Percentiles rank a stretch among this genome's conserved stretches.
Conservation (phyloP, 2,113 vertebrate species). For the Theropithecus gelada region DNA sequence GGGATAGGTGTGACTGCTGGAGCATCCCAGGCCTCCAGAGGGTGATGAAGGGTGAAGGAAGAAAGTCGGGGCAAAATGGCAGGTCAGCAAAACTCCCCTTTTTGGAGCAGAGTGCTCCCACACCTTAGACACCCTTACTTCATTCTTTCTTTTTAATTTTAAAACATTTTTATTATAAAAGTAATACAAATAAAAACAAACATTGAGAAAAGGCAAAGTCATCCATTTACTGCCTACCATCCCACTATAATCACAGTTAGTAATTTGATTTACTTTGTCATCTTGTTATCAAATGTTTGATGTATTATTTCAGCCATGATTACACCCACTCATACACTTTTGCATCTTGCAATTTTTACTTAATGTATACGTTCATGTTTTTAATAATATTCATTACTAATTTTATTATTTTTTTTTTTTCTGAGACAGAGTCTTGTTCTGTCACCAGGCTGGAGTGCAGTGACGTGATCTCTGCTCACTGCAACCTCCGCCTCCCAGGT, state of each 20-base stretch:
- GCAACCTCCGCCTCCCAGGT: too few species aligned
- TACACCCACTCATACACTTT: not conserved
- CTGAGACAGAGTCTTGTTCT: too few species aligned
- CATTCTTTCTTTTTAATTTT: not conserved
- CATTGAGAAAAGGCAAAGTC: not conserved
- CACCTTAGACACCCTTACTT: accelerated
- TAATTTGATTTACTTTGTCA: not conserved
- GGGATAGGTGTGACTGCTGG: too few species aligned
- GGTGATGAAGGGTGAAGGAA: not conserved
- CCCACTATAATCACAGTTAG: not conserved
- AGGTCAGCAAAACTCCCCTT: accelerated
- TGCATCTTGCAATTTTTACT: not conserved
- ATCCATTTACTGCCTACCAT: not conserved
- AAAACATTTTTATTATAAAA: constrained; percentile 70
- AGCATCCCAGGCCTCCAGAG: not conserved
- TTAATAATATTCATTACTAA: not conserved
- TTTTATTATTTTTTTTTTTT: too few species aligned
- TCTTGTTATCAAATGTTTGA: not conserved
- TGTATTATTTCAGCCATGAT: not conserved
- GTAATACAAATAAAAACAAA: constrained; percentile 54
- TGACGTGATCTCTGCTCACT: too few species aligned
- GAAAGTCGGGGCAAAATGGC: not conserved
- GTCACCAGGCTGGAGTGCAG: too few species aligned
- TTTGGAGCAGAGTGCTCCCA: not conserved
- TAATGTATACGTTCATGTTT: not conserved